Evolutionary conservation across 2,888 invertebrate species (phyloP).

Genomic region (Leptopilina syphax): DNA sequence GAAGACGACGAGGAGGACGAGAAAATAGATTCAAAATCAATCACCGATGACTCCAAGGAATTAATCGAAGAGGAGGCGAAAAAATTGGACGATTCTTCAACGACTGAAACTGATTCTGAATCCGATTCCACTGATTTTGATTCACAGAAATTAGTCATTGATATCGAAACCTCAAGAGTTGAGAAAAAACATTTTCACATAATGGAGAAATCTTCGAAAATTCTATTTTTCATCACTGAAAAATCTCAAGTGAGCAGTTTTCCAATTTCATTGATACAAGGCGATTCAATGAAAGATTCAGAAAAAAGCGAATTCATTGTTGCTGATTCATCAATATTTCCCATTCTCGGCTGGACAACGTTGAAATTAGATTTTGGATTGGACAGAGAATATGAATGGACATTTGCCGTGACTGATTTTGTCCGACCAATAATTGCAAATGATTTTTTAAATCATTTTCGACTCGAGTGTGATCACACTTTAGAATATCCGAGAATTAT

Average conservation of each 20-base stretch:
- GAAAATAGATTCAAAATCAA: too few relatives aligned
- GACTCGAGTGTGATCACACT: not conserved
- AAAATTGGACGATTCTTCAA: too few relatives aligned
- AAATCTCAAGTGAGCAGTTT: constrained; percentile 4
- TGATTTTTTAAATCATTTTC: constrained; percentile 2
- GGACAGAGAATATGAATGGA: constrained; percentile 14
- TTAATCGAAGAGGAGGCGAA: too few relatives aligned
- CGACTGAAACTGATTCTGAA: too few relatives aligned
- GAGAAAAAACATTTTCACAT: constrained; percentile 2
- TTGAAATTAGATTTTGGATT: constrained; percentile 14
- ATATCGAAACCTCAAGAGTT: too few relatives aligned
- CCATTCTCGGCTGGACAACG: not conserved
- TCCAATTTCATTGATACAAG: constrained; percentile 9
- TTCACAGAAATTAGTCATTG: too few relatives aligned
- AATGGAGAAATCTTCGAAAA: constrained; percentile 10
- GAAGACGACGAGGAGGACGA: too few relatives aligned
- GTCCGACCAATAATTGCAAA: not conserved
- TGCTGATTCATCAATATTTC: not conserved
- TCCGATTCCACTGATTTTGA: too few relatives aligned
- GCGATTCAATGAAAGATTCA: not conserved
- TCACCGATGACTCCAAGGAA: too few relatives aligned
- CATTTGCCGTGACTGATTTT: constrained; percentile 17
- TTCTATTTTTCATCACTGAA: constrained; percentile 4
- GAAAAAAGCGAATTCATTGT: not conserved
- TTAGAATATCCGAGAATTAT: not conserved